Percentiles rank a stretch among this genome's conserved stretches.
These are phyloP conservation scores for Melanotaenia boesemani DNA, from an alignment of 2,797 vertebrate species.

Conservation along the genomic window DNA sequence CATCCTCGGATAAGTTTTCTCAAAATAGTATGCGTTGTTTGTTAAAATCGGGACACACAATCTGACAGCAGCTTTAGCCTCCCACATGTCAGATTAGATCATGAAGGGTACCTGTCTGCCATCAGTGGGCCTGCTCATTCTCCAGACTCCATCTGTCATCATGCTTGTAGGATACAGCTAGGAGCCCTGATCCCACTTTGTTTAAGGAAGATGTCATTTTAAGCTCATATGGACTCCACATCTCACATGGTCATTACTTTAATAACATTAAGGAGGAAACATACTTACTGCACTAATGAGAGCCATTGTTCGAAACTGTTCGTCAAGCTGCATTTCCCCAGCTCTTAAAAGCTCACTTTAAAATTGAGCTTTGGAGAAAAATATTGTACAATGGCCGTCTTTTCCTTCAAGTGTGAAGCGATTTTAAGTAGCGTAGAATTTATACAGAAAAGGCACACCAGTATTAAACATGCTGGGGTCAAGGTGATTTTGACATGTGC, in stretches of 20 bases:
- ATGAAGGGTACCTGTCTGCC: constrained; percentile 65
- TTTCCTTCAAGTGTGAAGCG: constrained; percentile 22
- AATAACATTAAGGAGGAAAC: constrained; percentile 29
- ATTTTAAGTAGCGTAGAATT: constrained; percentile 10
- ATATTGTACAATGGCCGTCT: background rate
- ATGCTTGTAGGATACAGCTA: constrained; percentile 29
- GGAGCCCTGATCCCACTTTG: constrained; percentile 25
- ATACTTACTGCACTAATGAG: constrained; percentile 22
- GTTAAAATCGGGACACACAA: constrained; percentile 14
- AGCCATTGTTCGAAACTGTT: constrained; percentile 56
- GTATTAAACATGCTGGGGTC: constrained; percentile 3
- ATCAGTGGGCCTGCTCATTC: constrained; percentile 68
- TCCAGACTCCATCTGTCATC: constrained; percentile 69
- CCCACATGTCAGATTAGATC: constrained; percentile 59
- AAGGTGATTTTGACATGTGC: constrained; percentile 16
- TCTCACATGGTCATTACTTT: constrained; percentile 29
- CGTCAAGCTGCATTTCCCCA: constrained; percentile 27
- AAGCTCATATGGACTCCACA: constrained; percentile 21
- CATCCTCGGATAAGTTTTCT: background rate
- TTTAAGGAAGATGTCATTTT: constrained; percentile 18
- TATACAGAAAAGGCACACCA: background rate
- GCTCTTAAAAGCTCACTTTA: constrained; percentile 5
- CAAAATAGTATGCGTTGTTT: background rate
- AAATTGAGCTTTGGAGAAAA: constrained; percentile 37
- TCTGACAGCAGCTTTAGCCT: constrained; percentile 16